Evolutionary conservation across 2,797 vertebrate genomes (phyloP).

Genomic region (Cetoscarus ocellatus): DNA sequence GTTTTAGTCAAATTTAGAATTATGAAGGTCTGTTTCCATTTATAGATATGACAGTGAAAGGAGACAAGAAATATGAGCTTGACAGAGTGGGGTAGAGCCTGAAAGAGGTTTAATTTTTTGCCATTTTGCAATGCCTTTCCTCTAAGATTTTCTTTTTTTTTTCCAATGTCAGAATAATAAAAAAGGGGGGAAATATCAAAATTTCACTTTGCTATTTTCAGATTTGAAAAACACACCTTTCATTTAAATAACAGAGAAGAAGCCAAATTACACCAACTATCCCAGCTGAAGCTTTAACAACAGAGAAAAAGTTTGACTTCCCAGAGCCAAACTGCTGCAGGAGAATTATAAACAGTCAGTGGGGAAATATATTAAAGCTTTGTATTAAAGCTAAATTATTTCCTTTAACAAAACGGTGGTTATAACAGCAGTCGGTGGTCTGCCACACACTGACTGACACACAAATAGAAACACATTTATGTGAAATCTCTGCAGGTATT

Average conservation of each 20-base stretch:
- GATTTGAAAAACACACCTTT: constrained; percentile 13
- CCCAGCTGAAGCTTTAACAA: constrained; percentile 21
- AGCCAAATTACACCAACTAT: constrained; percentile 40
- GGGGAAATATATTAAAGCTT: constrained; percentile 56
- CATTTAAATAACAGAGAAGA: constrained; percentile 28
- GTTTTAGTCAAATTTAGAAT: too few relatives aligned
- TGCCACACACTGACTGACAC: constrained; percentile 5
- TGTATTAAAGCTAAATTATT: constrained; percentile 69
- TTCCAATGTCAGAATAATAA: not conserved
- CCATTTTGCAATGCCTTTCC: too few relatives aligned
- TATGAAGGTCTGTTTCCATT: too few relatives aligned
- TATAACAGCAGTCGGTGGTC: constrained; percentile 59
- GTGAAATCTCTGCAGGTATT: constrained; percentile 37
- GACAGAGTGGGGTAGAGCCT: too few relatives aligned
- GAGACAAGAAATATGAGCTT: too few relatives aligned
- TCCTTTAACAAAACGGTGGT: constrained; percentile 70
- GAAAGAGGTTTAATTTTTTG: too few relatives aligned
- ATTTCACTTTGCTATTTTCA: constrained; percentile 14
- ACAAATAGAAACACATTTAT: constrained; percentile 14
- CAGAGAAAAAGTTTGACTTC: constrained; percentile 26
- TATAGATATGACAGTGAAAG: too few relatives aligned
- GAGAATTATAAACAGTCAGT: constrained; percentile 63
- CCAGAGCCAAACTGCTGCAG: constrained; percentile 52
- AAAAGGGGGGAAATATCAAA: too few relatives aligned
- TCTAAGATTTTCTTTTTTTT: too few relatives aligned